Conservation (phyloP, 1,140 invertebrate genomes). For the Glossosoma conforme region DNA sequence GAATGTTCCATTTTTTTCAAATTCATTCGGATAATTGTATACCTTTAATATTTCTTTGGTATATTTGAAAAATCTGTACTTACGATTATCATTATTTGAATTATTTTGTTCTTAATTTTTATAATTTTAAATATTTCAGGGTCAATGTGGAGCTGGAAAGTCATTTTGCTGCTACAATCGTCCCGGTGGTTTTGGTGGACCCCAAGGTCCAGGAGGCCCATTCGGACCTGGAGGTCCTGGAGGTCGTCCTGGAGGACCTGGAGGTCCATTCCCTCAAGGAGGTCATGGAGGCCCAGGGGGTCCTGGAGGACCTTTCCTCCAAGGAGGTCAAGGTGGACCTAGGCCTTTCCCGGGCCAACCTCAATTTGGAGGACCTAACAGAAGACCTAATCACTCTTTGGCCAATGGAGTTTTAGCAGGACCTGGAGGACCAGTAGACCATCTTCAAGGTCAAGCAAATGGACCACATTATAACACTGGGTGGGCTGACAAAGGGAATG, state of each 20-base stretch:
- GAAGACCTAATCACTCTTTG: constrained; percentile 18
- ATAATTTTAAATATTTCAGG: constrained; percentile 28
- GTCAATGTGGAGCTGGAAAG: constrained; percentile 37
- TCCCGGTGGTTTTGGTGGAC: constrained; percentile 5
- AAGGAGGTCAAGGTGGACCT: constrained; percentile 21
- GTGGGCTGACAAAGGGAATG: neutral
- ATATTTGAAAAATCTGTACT: no score
- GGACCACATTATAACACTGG: neutral
- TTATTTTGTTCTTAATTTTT: neutral
- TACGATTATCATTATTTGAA: no score
- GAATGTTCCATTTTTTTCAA: no score
- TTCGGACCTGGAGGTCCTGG: constrained; percentile 20
- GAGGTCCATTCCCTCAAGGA: constrained; percentile 20
- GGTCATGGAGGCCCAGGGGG: constrained; percentile 11
- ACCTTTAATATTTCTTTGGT: no score
- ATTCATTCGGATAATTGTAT: no score
- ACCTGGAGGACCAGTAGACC: constrained; percentile 37
- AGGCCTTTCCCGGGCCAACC: constrained; percentile 5
- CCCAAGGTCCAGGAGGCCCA: constrained; percentile 28
- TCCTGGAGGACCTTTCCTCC: constrained; percentile 26
- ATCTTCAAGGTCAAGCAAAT: constrained; percentile 25
- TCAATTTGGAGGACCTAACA: constrained; percentile 5
- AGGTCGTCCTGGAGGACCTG: constrained; percentile 30
- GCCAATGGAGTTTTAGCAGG: constrained; percentile 36
- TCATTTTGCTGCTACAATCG: constrained; percentile 38